These are phyloP conservation scores for Xestia rhomboidea DNA, from an alignment of 2,888 invertebrate species.

Conservation along the genomic window DNA sequence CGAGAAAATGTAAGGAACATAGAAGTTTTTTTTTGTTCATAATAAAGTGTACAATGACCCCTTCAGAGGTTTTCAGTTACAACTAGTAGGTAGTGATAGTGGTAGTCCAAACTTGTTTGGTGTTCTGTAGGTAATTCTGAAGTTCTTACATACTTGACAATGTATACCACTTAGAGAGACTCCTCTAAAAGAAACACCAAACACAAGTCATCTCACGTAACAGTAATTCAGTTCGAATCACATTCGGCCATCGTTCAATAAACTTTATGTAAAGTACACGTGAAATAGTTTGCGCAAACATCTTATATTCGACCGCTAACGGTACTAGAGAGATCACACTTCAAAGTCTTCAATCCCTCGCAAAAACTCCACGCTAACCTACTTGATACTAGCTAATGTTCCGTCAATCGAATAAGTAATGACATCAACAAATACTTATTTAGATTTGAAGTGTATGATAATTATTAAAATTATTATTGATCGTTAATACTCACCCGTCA, in stretches of 20 bases:
- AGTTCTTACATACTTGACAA: conserved; percentile 24
- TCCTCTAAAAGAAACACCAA: conserved; percentile 38
- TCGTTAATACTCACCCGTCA: conserved; percentile 9
- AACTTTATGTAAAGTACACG: conserved; percentile 53
- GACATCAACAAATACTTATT: conserved; percentile 36
- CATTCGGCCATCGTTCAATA: conserved; percentile 52
- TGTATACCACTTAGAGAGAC: conserved; percentile 32
- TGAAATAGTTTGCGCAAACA: conserved; percentile 52
- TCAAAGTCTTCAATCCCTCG: conserved; percentile 3
- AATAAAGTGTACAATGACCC: neutral
- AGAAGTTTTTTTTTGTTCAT: neutral
- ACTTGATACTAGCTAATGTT: conserved; percentile 57
- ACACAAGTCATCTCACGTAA: conserved; percentile 19
- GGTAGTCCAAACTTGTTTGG: neutral
- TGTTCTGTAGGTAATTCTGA: neutral
- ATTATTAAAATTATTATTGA: conserved; percentile 37
- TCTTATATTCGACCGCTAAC: conserved; percentile 49
- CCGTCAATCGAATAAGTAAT: conserved; percentile 43
- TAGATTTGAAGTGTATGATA: conserved; percentile 27
- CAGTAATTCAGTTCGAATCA: conserved; percentile 42
- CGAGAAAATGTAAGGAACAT: neutral
- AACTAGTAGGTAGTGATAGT: neutral
- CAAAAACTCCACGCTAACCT: conserved; percentile 43
- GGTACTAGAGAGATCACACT: conserved; percentile 42
- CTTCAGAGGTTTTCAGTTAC: neutral